Evolutionary conservation across 2,797 vertebrate genomes (phyloP), one percentile per base, ranked within the genome.

Genomic region (Gouania willdenowi): DNA sequence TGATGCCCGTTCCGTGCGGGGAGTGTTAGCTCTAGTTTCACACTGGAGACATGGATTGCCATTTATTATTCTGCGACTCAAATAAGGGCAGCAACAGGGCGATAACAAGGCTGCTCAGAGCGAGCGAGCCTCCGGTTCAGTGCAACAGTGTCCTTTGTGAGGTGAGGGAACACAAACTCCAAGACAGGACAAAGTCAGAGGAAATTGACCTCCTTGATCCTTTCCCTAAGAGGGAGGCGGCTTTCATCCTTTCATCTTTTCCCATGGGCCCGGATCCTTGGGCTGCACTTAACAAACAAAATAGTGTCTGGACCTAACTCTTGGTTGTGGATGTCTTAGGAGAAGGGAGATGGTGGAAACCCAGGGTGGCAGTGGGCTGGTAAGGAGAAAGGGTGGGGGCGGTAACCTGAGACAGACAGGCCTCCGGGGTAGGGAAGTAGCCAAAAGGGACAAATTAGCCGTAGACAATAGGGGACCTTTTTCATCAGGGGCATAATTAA

Each of bases 401-500:
- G 62, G 87, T 84, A 92, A 93, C 17, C 40, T 77, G 86, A 92
- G 84, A 89, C 66, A 78, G 77, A 85, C 78, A 76, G 79, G 64
- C 77, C 77, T 84, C 78, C 81, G 59, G 87, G 77, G 80, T 82
- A 83, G 80, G 85, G 88, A 91, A 88, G 82, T 87, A 88, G 87
- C 87, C 87, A 90, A 91, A 91, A 92, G 86, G 85, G 88, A 91
- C 89, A 92, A 92, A 93, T 92, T 92, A 92, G 86, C 86, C 87
- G 86, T 73, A 89, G 86, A 91, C 90, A 91, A 92, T 80, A 81
- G 83, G 76, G 85, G 89, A 92, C 91, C 90, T 91, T 89, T 84
- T 92, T 89, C 89, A 89, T 86, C 79, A 66, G 76, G 85, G 84
- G 77, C 85, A 87, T 92, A 93, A 95, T 94, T 92, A 93, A 92